Conservation (phyloP, 2,797 vertebrate species). For the Valencia hispanica region DNA sequence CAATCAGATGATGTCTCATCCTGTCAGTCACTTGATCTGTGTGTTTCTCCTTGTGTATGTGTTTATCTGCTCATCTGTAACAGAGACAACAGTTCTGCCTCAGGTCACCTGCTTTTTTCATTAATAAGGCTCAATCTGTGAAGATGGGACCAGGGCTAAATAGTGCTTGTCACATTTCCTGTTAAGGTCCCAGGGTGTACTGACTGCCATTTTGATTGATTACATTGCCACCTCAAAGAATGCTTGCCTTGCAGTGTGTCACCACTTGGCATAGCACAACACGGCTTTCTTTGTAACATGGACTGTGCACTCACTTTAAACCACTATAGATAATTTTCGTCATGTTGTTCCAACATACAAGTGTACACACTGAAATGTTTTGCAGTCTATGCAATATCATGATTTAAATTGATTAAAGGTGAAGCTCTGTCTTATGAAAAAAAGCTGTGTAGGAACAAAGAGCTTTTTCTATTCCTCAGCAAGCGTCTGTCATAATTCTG, state of each 20-base stretch:
- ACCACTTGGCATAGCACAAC: slow-evolving; percentile 31
- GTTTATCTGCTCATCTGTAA: slow-evolving; percentile 53
- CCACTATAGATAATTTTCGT: slow-evolving; percentile 13
- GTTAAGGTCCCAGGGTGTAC: slow-evolving; percentile 49
- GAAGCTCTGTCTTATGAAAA: neutral
- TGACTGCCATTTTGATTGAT: slow-evolving; percentile 77
- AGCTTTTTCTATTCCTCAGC: neutral
- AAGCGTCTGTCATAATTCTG: neutral
- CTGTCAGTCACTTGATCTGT: slow-evolving; percentile 54
- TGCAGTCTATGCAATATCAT: slow-evolving; percentile 1
- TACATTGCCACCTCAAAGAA: slow-evolving; percentile 57
- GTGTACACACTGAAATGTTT: slow-evolving; percentile 4
- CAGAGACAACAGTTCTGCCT: slow-evolving; percentile 53
- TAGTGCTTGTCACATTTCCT: slow-evolving; percentile 55
- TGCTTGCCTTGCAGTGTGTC: slow-evolving; percentile 71
- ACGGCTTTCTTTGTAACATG: slow-evolving; percentile 24
- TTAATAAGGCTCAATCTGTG: slow-evolving; percentile 52
- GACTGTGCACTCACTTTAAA: slow-evolving; percentile 15
- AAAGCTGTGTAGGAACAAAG: neutral
- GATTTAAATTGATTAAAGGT: neutral
- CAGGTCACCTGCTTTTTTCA: slow-evolving; percentile 60
- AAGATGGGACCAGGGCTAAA: slow-evolving; percentile 51
- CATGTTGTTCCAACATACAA: slow-evolving; percentile 11
- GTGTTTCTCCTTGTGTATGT: slow-evolving; percentile 29
- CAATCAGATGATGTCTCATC: slow-evolving; percentile 65